Evolutionary conservation across 1,140 invertebrate species (phyloP).

Genomic region (Manduca sexta): DNA sequence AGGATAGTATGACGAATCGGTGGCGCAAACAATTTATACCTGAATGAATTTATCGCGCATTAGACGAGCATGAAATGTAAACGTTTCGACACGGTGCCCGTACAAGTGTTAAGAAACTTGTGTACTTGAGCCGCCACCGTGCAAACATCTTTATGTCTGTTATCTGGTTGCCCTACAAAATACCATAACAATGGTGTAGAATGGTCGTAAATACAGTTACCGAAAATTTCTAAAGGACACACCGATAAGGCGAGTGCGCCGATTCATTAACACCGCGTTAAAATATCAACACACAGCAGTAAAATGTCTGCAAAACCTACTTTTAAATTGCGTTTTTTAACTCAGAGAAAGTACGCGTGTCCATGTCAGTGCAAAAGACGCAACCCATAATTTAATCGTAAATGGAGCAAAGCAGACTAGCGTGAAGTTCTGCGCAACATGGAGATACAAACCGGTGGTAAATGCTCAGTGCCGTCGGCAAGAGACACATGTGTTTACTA

Average conservation of each 20-base stretch:
- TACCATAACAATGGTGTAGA: constrained; percentile 6
- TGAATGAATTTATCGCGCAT: constrained; percentile 26
- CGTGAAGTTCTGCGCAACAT: constrained; percentile 18
- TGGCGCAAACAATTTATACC: constrained; percentile 6
- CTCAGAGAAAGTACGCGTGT: constrained; percentile 38
- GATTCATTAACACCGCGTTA: no score
- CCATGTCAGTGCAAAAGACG: constrained; percentile 20
- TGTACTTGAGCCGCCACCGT: constrained; percentile 4
- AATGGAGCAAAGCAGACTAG: constrained; percentile 49
- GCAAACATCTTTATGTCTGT: constrained; percentile 18
- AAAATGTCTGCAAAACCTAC: constrained; percentile 2
- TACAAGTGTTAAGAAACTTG: constrained; percentile 24
- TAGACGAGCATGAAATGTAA: constrained; percentile 23
- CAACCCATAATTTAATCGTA: constrained; percentile 40
- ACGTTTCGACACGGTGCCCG: constrained; percentile 18
- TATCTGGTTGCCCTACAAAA: constrained; percentile 4
- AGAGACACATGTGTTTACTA: constrained; percentile 13
- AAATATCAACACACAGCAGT: constrained; percentile 1
- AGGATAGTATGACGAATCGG: neutral
- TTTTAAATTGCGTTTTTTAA: constrained; percentile 12
- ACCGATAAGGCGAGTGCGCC: no score
- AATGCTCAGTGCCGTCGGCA: neutral
- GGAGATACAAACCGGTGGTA: constrained; percentile 10
- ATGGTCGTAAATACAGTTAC: neutral
- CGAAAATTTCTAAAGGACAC: no score